A percentile compares a stretch with the other conserved stretches of the same genome.
phyloP scores from a whole-genome alignment of 2,797 vertebrate species.

The Hapalemur alaotrensis region DNA sequence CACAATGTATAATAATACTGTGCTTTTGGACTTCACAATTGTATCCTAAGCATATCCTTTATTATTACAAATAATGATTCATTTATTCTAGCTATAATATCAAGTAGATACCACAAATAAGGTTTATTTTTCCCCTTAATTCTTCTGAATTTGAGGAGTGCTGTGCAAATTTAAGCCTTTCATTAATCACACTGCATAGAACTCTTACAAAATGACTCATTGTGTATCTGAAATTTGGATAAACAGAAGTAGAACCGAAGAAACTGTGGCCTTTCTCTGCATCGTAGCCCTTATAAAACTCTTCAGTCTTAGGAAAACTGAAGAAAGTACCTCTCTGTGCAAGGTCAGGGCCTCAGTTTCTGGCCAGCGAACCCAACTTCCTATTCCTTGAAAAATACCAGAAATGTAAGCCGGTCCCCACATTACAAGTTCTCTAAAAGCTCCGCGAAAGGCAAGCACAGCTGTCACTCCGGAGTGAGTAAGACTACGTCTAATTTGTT shows the following conservation, averaged over 20 bases:
- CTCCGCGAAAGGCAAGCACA: conserved; percentile 48
- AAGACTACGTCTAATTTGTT: conserved; percentile 85
- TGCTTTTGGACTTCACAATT: neutral
- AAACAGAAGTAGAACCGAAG: neutral
- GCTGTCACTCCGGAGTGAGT: conserved; percentile 76
- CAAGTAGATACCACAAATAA: neutral
- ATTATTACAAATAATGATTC: neutral
- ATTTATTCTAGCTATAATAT: neutral
- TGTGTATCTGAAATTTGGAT: no score
- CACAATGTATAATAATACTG: neutral
- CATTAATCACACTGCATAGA: neutral
- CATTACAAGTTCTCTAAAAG: neutral
- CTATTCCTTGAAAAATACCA: neutral
- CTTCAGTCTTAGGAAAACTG: neutral
- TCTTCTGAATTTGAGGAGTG: neutral
- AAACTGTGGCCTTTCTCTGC: neutral
- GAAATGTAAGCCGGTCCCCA: neutral
- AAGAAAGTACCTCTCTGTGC: neutral
- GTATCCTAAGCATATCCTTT: neutral
- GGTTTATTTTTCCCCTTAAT: neutral
- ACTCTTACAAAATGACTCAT: neutral
- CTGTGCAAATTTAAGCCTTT: neutral
- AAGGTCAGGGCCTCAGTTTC: neutral
- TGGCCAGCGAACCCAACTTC: neutral
- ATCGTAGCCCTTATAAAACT: neutral